Evolutionary conservation across 2,888 invertebrate genomes (phyloP).

Genomic region (Hirtodrosophila trivittata): DNA sequence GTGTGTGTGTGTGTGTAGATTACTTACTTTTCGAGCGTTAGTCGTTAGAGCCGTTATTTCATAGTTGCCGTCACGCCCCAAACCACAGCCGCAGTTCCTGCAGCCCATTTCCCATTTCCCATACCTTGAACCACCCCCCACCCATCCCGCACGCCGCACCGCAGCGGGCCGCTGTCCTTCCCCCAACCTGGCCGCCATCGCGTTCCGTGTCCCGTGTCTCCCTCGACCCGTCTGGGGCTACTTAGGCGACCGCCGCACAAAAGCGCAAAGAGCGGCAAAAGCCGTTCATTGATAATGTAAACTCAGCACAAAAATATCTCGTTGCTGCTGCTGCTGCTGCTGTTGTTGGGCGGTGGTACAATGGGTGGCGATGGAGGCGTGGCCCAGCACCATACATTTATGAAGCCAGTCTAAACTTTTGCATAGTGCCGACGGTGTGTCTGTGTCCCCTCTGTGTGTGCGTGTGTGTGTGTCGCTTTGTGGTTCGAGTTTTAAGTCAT

Average conservation of each 20-base stretch:
- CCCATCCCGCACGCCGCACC: background rate
- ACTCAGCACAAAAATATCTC: conserved; percentile 78
- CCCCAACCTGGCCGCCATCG: background rate
- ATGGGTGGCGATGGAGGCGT: background rate
- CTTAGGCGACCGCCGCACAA: conserved; percentile 70
- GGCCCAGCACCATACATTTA: conserved; percentile 51
- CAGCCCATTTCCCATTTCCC: background rate
- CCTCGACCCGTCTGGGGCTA: conserved; percentile 44
- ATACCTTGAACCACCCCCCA: background rate
- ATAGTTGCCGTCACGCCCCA: conserved; percentile 73
- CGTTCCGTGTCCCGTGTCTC: too few species aligned
- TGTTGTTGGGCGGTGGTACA: background rate
- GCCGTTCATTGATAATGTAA: conserved; percentile 79
- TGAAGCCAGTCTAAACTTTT: conserved; percentile 71
- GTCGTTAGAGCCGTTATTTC: conserved; percentile 79
- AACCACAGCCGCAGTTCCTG: conserved; percentile 41
- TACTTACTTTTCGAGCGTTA: conserved; percentile 77
- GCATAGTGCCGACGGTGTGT: conserved; percentile 35
- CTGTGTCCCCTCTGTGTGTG: conserved; percentile 10
- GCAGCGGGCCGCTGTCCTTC: background rate
- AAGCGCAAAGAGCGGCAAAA: conserved; percentile 74
- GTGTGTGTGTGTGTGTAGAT: conserved; percentile 60
- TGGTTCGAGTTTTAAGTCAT: conserved; percentile 59
- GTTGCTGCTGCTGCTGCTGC: conserved; percentile 14
- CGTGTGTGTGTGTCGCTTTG: conserved; percentile 19